These are phyloP conservation scores for Enteromius trimaculatus DNA, from an alignment of 2,797 vertebrate genomes.

Conservation along the genomic window DNA sequence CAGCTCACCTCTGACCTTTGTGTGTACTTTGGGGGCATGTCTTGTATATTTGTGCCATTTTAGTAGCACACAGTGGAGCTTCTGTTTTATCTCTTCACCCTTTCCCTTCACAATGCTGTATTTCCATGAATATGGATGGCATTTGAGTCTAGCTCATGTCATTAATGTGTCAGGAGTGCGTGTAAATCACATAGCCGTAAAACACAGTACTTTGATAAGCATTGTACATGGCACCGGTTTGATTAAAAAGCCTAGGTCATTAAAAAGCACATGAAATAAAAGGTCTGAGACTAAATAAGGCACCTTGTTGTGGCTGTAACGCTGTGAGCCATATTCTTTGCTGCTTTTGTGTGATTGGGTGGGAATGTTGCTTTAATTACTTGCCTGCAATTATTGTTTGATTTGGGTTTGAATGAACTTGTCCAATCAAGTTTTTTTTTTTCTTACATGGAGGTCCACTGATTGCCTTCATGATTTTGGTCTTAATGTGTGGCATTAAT, in stretches of 20 bases:
- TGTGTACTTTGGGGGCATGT: constrained; percentile 8
- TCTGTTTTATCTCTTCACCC: neutral
- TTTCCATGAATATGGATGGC: constrained; percentile 36
- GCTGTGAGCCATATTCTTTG: constrained; percentile 39
- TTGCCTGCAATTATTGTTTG: constrained; percentile 46
- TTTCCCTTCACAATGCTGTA: constrained; percentile 21
- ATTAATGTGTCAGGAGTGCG: constrained; percentile 55
- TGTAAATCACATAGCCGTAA: constrained; percentile 57
- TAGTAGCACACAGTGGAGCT: neutral
- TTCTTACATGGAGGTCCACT: constrained; percentile 37
- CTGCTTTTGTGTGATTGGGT: constrained; percentile 47
- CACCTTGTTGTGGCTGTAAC: constrained; percentile 42
- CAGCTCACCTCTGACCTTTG: constrained; percentile 22
- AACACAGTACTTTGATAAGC: constrained; percentile 50
- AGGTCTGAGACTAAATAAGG: constrained; percentile 27
- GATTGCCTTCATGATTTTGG: constrained; percentile 44
- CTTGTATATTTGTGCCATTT: constrained; percentile 6
- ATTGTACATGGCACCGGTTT: constrained; percentile 42
- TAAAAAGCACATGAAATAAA: constrained; percentile 29
- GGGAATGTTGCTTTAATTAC: constrained; percentile 54
- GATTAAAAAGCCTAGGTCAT: constrained; percentile 52
- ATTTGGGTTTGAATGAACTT: constrained; percentile 39
- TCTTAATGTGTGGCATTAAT: constrained; percentile 35
- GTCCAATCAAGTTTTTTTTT: constrained; percentile 38
- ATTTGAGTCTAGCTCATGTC: constrained; percentile 31